phyloP scores from a whole-genome alignment of 2,797 vertebrate species.

The Microhierax caerulescens region DNA sequence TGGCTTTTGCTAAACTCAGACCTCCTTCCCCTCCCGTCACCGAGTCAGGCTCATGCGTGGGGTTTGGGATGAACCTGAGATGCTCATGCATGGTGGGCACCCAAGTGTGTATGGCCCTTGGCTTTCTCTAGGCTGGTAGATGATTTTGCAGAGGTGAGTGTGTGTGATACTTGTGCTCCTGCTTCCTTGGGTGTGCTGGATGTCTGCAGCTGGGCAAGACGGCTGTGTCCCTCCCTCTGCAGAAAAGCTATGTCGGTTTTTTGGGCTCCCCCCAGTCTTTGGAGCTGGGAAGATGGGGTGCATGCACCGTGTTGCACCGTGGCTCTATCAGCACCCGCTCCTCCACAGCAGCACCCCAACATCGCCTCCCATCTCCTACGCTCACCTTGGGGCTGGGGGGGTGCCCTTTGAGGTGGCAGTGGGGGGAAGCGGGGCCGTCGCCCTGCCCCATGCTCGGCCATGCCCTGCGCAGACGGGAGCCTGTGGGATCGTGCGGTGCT shows the following conservation, averaged over 20 bases:
- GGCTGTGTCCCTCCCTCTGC: not conserved
- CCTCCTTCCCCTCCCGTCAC: fast-evolving
- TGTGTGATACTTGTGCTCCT: not conserved
- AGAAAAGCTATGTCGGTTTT: not conserved
- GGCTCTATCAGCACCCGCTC: not conserved
- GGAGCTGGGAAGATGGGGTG: not conserved
- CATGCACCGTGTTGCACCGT: not conserved
- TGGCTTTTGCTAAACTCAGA: not conserved
- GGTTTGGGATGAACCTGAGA: not conserved
- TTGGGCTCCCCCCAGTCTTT: too few species aligned
- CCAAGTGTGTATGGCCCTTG: not conserved
- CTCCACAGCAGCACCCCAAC: not conserved
- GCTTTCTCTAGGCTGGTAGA: not conserved
- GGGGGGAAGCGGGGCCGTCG: not conserved
- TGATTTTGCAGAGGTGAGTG: not conserved
- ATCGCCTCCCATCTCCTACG: not conserved
- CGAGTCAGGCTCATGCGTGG: not conserved
- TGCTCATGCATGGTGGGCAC: fast-evolving
- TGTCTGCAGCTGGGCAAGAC: not conserved
- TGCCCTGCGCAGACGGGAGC: not conserved
- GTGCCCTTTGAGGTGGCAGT: not conserved
- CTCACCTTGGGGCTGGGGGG: not conserved
- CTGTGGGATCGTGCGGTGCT: not conserved
- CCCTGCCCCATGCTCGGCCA: not conserved
- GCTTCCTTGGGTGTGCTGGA: not conserved